Evolutionary conservation across 2,113 vertebrate species (phyloP).

Genomic region (Probosciger aterrimus): DNA sequence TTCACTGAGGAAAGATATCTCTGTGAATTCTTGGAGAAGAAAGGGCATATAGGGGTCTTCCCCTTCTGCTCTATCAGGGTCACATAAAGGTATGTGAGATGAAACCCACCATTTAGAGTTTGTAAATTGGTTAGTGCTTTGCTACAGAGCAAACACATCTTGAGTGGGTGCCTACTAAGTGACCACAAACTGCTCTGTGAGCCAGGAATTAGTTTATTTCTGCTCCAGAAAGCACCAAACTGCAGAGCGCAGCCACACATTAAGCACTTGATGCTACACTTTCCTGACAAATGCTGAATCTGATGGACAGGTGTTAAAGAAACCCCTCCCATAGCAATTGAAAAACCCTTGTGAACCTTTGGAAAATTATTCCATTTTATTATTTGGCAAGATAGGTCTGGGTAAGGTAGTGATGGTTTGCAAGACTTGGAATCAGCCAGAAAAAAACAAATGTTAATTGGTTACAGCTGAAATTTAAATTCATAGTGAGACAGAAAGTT

Average conservation of each 20-base stretch:
- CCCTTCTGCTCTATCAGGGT: not conserved
- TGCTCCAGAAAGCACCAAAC: not conserved
- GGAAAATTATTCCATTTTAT: not conserved
- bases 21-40: not conserved
- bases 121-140: not conserved
- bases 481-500: not conserved
- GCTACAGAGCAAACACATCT: not conserved
- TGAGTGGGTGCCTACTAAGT: not conserved
- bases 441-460: slow-evolving; percentile 23
- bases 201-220: not conserved
- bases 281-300: not conserved
- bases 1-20: not conserved
- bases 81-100: not conserved
- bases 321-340: not conserved
- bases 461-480: slow-evolving; percentile 25
- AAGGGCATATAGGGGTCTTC: not conserved
- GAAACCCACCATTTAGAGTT: not conserved
- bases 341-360: not conserved
- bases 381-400: not conserved
- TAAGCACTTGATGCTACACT: not conserved
- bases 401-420: not conserved
- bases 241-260: fast-evolving
- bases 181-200: not conserved
- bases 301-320: not conserved
- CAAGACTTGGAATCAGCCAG: not conserved